These are phyloP conservation scores for Oxytorus armatus DNA, from an alignment of 2,888 invertebrate genomes.

Conservation along the genomic window DNA sequence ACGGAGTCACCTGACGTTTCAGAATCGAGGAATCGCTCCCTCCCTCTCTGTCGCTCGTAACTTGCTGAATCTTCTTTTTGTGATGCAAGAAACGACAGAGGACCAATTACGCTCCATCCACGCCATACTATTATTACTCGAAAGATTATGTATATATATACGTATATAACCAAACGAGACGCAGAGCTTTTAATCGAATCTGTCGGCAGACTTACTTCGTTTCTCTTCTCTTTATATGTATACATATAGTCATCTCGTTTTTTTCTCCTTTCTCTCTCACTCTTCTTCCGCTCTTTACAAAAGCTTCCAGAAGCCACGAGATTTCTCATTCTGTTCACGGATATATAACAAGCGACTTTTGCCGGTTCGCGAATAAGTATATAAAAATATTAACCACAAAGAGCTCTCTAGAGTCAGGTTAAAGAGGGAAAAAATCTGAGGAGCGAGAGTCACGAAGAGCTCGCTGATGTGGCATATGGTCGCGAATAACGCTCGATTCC, in stretches of 20 bases:
- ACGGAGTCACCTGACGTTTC: slow-evolving; percentile 62
- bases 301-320: slow-evolving; percentile 20
- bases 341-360: slow-evolving; percentile 17
- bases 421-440: neutral
- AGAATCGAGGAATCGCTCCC: slow-evolving; percentile 43
- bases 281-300: slow-evolving; percentile 3
- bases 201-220: slow-evolving; percentile 34
- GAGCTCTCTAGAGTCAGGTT: neutral
- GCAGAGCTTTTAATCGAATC: slow-evolving; percentile 49
- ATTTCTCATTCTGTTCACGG: slow-evolving; percentile 27
- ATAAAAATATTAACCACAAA: neutral
- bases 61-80: slow-evolving; percentile 34
- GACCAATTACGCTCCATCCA: slow-evolving; percentile 43
- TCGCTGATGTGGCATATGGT: slow-evolving; percentile 17
- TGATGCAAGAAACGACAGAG: neutral
- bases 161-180: neutral
- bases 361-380: slow-evolving; percentile 4
- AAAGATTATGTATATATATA: slow-evolving; percentile 1
- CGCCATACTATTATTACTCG: slow-evolving; percentile 21
- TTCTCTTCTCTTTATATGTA: neutral
- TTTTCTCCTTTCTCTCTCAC: neutral
- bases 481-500: slow-evolving; percentile 23
- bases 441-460: slow-evolving; percentile 35
- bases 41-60: slow-evolving; percentile 3
- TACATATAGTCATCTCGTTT: neutral